A percentile compares a stretch with the other conserved stretches of the same genome.
Conservation (phyloP, 2,113 vertebrate genomes). For the Gnathonemus longibarbis region DNA sequence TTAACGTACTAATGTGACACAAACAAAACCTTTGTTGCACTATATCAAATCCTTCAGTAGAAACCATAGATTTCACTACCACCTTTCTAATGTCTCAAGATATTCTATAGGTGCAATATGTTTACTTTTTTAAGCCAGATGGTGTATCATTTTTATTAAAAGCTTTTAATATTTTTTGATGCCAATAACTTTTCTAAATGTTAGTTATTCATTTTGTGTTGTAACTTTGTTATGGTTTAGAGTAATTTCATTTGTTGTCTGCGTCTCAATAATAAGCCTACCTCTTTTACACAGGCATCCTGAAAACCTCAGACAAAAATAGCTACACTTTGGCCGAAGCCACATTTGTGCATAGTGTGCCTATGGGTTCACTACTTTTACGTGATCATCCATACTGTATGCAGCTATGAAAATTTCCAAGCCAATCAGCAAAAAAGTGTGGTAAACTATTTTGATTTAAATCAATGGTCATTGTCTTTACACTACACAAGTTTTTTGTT, state of each 20-base stretch:
- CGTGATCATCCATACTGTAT: not conserved
- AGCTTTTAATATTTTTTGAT: slow-evolving; percentile 25
- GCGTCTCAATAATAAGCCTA: slow-evolving; percentile 27
- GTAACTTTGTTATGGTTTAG: slow-evolving; percentile 16
- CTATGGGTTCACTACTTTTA: not conserved
- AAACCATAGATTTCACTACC: slow-evolving; percentile 40
- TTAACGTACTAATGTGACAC: slow-evolving; percentile 34
- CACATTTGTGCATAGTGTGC: slow-evolving; percentile 1
- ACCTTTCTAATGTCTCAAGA: slow-evolving; percentile 51
- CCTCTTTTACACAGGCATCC: slow-evolving; percentile 24
- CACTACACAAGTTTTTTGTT: slow-evolving; percentile 11
- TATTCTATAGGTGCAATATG: slow-evolving; percentile 55
- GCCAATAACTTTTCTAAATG: slow-evolving; percentile 23
- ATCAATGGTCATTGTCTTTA: not conserved
- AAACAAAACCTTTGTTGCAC: slow-evolving; percentile 48
- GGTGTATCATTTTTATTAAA: slow-evolving; percentile 27
- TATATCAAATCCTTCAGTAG: slow-evolving; percentile 43
- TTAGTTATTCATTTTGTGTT: not conserved
- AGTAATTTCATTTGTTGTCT: not conserved
- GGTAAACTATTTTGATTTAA: not conserved
- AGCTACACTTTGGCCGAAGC: not conserved
- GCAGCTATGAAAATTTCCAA: slow-evolving; percentile 2
- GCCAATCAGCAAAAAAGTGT: not conserved
- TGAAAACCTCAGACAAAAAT: slow-evolving; percentile 10
- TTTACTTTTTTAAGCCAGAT: slow-evolving; percentile 39